Evolutionary conservation across 2,888 invertebrate species (phyloP), one percentile per base, ranked within the genome.

Genomic region (Hipparchia sbordonii): DNA sequence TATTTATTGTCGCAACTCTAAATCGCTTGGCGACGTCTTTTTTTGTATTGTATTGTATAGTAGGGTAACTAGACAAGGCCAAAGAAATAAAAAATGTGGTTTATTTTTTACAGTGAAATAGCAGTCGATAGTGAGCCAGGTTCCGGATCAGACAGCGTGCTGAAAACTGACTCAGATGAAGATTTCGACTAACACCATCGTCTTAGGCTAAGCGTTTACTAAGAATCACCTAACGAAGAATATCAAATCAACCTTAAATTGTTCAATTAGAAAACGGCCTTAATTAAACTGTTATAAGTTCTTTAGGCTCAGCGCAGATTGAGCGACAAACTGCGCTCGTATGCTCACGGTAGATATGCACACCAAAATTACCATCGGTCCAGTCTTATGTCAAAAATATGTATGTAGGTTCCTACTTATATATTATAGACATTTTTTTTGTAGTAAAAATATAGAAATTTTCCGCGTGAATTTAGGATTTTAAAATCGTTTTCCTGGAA

Each of bases 151-250:
- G 94, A 94, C 83, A 94, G 94, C 84, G 91, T 91, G 48, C 84
- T 93, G 78, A 91, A 90, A 80, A 93, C 94, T 13, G 94, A 94
- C 80, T 93, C 94, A 8, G 94, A 94, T 79, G 94, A 94, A 77
- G 93, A 94, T 81, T 93, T 92, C 76, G 93, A 93, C 81, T 93
- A 82, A 70, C 7, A 9, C 57, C 60, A n/a, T 46, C 8, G 46
- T 62, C 45, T 61, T 13, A 68, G 12, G 45, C 13, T 67, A 67
- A 67, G 67, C 56, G 56, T n/a, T 67, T 46, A 63, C 65, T 70
- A 70, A 7, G 45, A 63, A 52, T 54, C 23, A 66, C 67, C 23
- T 66, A 67, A 66, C 10, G 52, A 54, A 12, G 12, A 66, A 46
- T 57, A 56, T 67, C 46, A 46, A 57, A 67, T 46, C 45, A 67